These are phyloP conservation scores for Staurois parvus DNA, from an alignment of 2,797 vertebrate genomes.

Conservation along the genomic window DNA sequence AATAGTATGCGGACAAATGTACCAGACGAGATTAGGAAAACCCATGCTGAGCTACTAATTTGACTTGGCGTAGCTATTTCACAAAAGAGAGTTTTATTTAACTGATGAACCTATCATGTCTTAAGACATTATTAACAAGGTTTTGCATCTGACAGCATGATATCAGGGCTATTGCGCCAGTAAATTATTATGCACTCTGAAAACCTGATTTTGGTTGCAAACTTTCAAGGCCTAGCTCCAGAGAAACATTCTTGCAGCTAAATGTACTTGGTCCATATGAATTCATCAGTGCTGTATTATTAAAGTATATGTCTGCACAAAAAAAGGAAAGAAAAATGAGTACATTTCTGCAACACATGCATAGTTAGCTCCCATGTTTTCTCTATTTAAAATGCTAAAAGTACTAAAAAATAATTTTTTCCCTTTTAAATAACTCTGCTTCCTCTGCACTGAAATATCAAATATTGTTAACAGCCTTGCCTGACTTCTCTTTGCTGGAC, in stretches of 20 bases:
- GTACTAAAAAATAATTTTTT: no score
- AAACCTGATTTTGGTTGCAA: constrained; percentile 42
- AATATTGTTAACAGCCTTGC: no score
- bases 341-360: no score
- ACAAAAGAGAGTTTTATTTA: constrained; percentile 64
- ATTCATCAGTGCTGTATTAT: no score
- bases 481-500: no score
- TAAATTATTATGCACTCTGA: constrained; percentile 53
- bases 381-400: no score
- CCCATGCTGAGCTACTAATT: constrained; percentile 62
- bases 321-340: no score
- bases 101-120: constrained; percentile 64
- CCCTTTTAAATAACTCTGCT: no score
- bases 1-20: constrained; percentile 62
- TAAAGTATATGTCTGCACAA: no score
- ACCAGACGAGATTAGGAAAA: constrained; percentile 63
- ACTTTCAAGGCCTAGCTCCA: constrained; percentile 30
- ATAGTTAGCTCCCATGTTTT: no score
- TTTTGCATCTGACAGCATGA: constrained; percentile 63
- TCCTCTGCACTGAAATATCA: no score
- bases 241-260: constrained; percentile 11
- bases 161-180: constrained; percentile 49
- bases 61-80: constrained; percentile 63
- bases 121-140: constrained; percentile 63
- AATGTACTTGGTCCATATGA: no score